Evolutionary conservation across 1,140 invertebrate species (phyloP).

Genomic region (Sitobion miscanthi): DNA sequence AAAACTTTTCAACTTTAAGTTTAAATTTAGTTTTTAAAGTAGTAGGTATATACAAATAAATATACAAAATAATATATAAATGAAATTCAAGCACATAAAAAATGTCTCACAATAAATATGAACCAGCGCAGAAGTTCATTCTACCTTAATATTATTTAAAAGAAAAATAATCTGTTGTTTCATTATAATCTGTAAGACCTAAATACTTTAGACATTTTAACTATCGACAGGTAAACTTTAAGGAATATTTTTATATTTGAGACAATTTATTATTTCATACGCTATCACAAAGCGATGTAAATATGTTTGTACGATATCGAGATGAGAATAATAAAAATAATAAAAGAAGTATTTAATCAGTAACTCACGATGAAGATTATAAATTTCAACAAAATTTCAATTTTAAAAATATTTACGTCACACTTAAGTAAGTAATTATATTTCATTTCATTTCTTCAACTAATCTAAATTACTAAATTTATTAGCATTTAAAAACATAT

Average conservation of each 20-base stretch:
- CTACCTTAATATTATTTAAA: not conserved
- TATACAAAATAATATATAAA: not conserved
- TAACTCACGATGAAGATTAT: not conserved
- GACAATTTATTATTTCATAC: too few relatives aligned
- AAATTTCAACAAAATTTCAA: not conserved
- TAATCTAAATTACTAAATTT: not conserved
- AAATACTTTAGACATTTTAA: not conserved
- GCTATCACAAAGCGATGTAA: too few relatives aligned
- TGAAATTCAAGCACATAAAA: not conserved
- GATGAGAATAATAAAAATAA: too few relatives aligned
- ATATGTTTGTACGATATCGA: too few relatives aligned
- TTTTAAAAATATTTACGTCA: not conserved
- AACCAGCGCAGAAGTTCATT: not conserved
- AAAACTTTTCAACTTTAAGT: not conserved
- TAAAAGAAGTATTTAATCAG: not conserved
- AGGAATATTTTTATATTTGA: not conserved
- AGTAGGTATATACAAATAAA: not conserved
- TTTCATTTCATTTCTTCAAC: not conserved
- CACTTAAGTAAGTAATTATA: not conserved
- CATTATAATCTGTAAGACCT: not conserved
- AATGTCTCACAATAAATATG: not conserved
- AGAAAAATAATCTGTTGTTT: not conserved
- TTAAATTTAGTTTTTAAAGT: constrained; percentile 2
- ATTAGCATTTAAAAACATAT: not conserved
- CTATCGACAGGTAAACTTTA: not conserved